phyloP scores from a whole-genome alignment of 2,888 invertebrate species.

The Steinernema hermaphroditum region DNA sequence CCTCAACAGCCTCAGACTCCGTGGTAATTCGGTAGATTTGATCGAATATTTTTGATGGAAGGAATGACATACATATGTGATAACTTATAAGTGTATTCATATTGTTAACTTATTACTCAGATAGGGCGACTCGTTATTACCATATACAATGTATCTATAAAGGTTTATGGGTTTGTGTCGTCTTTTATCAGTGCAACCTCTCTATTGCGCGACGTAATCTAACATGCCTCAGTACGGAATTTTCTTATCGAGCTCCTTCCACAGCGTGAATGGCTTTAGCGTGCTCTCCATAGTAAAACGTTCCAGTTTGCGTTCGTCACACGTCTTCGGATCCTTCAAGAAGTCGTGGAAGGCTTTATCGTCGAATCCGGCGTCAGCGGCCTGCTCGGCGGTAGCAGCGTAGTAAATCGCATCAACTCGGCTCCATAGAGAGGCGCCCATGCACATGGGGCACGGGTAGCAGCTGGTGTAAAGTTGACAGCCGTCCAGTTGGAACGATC shows the following conservation, averaged over 20 bases:
- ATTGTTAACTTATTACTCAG: too few species aligned
- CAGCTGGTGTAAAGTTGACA: slow-evolving; percentile 62
- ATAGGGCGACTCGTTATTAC: background rate
- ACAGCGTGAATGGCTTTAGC: slow-evolving; percentile 53
- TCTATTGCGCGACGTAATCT: too few species aligned
- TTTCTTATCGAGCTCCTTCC: slow-evolving; percentile 53
- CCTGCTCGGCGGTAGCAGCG: slow-evolving; percentile 59
- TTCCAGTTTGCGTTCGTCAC: slow-evolving; percentile 46
- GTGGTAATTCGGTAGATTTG: too few species aligned
- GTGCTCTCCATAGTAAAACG: slow-evolving; percentile 47
- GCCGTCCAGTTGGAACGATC: slow-evolving; percentile 48
- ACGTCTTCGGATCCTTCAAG: slow-evolving; percentile 55
- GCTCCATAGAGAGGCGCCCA: slow-evolving; percentile 64
- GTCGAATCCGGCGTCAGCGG: slow-evolving; percentile 58
- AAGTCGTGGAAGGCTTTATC: slow-evolving; percentile 62
- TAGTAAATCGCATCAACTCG: slow-evolving; percentile 59
- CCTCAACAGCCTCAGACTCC: slow-evolving; percentile 9
- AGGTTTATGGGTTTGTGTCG: slow-evolving; percentile 6
- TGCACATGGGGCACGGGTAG: slow-evolving; percentile 64
- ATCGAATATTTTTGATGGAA: too few species aligned
- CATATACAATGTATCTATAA: background rate
- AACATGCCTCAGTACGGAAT: slow-evolving; percentile 43
- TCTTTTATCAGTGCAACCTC: too few species aligned
- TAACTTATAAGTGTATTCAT: slow-evolving; percentile 1
- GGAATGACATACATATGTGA: too few species aligned